These are phyloP conservation scores for Campoletis raptor DNA, from an alignment of 2,888 invertebrate genomes.

Conservation along the genomic window DNA sequence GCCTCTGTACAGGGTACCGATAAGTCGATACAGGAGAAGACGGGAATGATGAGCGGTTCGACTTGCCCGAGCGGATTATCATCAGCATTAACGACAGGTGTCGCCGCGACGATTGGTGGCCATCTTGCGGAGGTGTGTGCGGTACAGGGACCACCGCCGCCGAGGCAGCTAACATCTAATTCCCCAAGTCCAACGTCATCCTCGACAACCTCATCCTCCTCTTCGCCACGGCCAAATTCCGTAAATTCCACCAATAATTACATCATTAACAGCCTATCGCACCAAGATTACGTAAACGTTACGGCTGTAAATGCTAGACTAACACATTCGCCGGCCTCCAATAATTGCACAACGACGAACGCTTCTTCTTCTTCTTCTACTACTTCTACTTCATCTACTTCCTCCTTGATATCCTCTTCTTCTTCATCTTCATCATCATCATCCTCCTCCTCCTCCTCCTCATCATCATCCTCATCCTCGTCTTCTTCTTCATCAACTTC, in stretches of 20 bases:
- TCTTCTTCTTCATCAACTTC: constrained; percentile 63
- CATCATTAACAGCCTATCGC: constrained; percentile 80
- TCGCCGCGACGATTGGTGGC: constrained; percentile 78
- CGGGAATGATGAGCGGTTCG: constrained; percentile 73
- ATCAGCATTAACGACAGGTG: constrained; percentile 71
- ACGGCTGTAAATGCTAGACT: constrained; percentile 77
- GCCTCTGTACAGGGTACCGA: constrained; percentile 77
- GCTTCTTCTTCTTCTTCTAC: constrained; percentile 69
- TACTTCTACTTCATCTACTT: constrained; percentile 12
- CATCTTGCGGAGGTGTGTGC: constrained; percentile 85
- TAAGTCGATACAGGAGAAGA: constrained; percentile 80
- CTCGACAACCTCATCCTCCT: constrained; percentile 81
- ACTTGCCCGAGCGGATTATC: constrained; percentile 71
- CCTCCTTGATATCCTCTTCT: no score
- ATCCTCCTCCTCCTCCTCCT: constrained; percentile 41
- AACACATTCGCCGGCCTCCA: constrained; percentile 80
- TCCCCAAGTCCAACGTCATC: constrained; percentile 82
- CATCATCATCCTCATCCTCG: constrained; percentile 66
- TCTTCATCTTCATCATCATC: constrained; percentile 66
- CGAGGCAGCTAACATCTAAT: constrained; percentile 84
- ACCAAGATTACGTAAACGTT: constrained; percentile 78
- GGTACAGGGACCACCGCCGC: constrained; percentile 83
- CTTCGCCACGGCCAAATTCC: constrained; percentile 82
- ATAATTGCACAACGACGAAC: constrained; percentile 73
- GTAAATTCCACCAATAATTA: constrained; percentile 78